Evolutionary conservation across 2,888 invertebrate species (phyloP).

Genomic region (Tanypteryx hageni): DNA sequence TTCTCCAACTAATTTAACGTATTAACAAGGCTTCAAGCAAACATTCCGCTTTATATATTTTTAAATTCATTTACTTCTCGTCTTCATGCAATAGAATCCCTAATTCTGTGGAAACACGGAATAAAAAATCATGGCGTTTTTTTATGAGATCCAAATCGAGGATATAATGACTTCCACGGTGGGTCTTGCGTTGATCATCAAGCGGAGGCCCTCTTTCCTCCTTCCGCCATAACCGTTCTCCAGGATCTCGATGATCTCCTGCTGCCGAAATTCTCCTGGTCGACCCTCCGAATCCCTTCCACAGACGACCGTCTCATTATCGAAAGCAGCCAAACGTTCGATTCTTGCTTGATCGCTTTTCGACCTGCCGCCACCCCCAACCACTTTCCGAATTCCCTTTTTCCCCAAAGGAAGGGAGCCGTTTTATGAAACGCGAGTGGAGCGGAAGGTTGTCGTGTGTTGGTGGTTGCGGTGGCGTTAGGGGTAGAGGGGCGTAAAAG

Average conservation of each 20-base stretch:
- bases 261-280: background rate
- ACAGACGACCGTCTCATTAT: slow-evolving; percentile 29
- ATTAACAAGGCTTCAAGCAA: no score
- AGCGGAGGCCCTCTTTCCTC: no score
- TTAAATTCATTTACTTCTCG: no score
- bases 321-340: slow-evolving; percentile 50
- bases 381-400: background rate
- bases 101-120: no score
- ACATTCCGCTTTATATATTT: no score
- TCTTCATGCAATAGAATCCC: no score
- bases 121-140: no score
- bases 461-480: background rate
- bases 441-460: background rate
- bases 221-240: background rate
- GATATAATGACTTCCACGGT: no score
- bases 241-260: background rate
- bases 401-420: background rate
- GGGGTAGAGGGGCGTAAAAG: background rate
- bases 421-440: background rate
- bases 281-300: background rate
- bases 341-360: background rate
- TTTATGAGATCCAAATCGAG: no score
- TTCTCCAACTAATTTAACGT: no score
- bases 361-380: background rate
- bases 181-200: no score